Evolutionary conservation across 2,113 vertebrate species (phyloP), one percentile per base, ranked within the genome.

Genomic region (Leucosticte australis): DNA sequence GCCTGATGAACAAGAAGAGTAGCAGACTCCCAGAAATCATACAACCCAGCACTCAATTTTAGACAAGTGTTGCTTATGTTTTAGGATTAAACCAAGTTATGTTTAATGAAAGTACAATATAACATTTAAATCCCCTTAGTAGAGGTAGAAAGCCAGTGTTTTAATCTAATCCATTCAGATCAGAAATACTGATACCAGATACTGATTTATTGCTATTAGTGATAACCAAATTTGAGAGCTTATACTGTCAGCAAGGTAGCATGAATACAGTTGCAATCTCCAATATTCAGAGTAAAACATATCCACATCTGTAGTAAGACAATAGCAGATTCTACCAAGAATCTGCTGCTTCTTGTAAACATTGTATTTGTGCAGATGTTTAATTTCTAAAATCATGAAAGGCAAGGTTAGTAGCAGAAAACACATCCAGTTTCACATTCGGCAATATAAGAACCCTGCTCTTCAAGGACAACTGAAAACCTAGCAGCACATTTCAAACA

Each of bases 401-500:
- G 98, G 97, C 97, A 98, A 98, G 96, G 97, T 97, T 98, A 98
- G 96, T 97, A 98, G 97, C 97, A 96, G 96, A 97, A 97, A 96
- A 96, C 96, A 93, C 93, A 97, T 98, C 97, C 97, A 97, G 96
- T 98, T 98, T 97, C 97, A 98, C 97, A 95, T 98, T 97, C 98
- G 52, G 95, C 96, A 97, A 96, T 94, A 89, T 65, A 86, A 96
- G 95, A 98, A 98, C 93, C 93, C 92, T 94, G 96, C 95, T 97
- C 92, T 97, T 96, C 90, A 97, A 95, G 47, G 80, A 84, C 96
- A 94, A 95, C 75, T 92, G 91, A 96, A 97, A 94, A 90, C 92
- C 95, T 98, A 98, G 98, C 98, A 98, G 98, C 98, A 98, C 97
- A 95, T 97, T 97, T 97, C 73, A 95, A 96, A 97, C 87, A 93